These are phyloP conservation scores for Gracilinanus agilis DNA, from an alignment of 2,113 vertebrate species.

Conservation along the genomic window DNA sequence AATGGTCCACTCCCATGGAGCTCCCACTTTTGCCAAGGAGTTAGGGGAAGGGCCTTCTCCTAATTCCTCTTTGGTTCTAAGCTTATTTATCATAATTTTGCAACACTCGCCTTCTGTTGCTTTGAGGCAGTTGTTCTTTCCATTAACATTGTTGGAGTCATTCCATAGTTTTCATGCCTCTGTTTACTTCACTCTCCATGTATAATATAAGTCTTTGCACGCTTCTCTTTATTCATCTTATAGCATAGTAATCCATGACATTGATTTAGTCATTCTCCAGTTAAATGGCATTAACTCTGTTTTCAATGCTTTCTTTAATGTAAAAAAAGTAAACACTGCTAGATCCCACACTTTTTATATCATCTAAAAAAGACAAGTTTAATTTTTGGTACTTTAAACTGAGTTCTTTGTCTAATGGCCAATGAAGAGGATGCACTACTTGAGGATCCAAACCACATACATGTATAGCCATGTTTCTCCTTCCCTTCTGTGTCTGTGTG, in stretches of 20 bases:
- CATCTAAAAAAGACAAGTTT: neutral
- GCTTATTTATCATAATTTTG: neutral
- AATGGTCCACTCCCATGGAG: neutral
- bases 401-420: neutral
- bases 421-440: neutral
- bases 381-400: neutral
- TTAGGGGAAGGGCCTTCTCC: neutral
- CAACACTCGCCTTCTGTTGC: neutral
- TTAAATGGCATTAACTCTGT: neutral
- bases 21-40: neutral
- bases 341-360: neutral
- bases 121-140: neutral
- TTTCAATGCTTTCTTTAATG: neutral
- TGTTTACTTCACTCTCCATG: neutral
- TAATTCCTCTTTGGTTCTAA: neutral
- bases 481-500: neutral
- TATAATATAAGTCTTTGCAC: neutral
- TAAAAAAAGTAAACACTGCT: neutral
- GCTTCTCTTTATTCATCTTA: neutral
- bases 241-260: neutral
- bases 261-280: neutral
- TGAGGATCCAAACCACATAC: neutral
- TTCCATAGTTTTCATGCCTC: neutral
- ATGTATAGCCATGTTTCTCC: neutral
- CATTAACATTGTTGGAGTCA: neutral